Evolutionary conservation across 2,797 vertebrate genomes (phyloP).

Genomic region (Rhinophrynus dorsalis): DNA sequence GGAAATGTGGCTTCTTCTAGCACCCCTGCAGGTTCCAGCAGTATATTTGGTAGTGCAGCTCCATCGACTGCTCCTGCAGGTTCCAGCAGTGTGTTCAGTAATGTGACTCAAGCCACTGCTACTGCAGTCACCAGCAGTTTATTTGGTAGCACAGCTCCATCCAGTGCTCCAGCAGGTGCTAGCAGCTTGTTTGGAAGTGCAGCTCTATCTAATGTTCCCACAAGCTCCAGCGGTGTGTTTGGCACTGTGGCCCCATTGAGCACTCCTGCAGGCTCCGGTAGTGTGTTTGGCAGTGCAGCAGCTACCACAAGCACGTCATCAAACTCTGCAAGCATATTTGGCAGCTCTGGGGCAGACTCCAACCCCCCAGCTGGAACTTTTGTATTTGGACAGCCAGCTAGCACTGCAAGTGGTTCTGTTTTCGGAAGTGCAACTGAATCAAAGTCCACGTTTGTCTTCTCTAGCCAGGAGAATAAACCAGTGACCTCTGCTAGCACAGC

Average conservation of each 20-base stretch:
- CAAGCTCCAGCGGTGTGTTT: conserved; percentile 34
- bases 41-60: conserved; percentile 70
- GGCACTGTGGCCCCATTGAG: conserved; percentile 78
- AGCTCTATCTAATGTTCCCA: conserved; percentile 14
- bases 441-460: conserved; percentile 76
- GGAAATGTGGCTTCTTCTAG: conserved; percentile 53
- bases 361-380: conserved; percentile 69
- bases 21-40: conserved; percentile 12
- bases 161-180: conserved; percentile 62
- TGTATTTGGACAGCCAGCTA: conserved; percentile 81
- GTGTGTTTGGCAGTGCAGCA: conserved; percentile 60
- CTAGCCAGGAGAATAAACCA: conserved; percentile 80
- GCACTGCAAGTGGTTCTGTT: conserved; percentile 67
- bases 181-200: conserved; percentile 62
- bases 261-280: conserved; percentile 78
- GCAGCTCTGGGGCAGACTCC: conserved; percentile 64
- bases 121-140: conserved; percentile 49
- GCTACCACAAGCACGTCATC: conserved; percentile 64
- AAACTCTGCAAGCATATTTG: conserved; percentile 74
- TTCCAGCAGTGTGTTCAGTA: conserved; percentile 67
- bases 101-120: conserved; percentile 42
- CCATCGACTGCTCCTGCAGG: conserved; percentile 79
- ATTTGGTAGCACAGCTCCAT: conserved; percentile 62
- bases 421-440: conserved; percentile 71
- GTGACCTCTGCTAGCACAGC: conserved; percentile 67